Percentiles rank a stretch among this genome's conserved stretches.
phyloP scores from a whole-genome alignment of 2,888 invertebrate species.

The Diarsia rubi region DNA sequence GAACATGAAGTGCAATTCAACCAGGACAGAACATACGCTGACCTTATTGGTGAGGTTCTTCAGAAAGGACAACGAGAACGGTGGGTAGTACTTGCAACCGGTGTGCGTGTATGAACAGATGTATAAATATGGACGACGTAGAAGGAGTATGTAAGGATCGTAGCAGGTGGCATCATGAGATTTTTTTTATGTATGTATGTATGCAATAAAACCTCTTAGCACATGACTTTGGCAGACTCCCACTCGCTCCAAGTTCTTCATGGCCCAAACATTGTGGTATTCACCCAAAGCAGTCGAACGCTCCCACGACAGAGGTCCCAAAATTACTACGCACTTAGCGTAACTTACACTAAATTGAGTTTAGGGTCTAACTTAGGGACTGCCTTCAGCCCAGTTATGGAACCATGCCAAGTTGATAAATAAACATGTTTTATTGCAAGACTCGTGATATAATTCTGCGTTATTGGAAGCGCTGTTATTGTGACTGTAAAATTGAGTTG shows the following conservation, averaged over 20 bases:
- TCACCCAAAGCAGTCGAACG: constrained; percentile 46
- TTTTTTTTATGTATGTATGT: too few species aligned
- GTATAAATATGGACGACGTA: too few species aligned
- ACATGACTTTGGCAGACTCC: not conserved
- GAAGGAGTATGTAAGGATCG: too few species aligned
- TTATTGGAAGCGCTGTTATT: constrained; percentile 43
- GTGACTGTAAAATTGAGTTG: constrained; percentile 25
- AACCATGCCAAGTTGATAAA: constrained; percentile 63
- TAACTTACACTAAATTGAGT: constrained; percentile 66
- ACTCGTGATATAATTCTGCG: constrained; percentile 40
- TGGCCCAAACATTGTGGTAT: constrained; percentile 37
- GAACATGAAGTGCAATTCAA: not conserved
- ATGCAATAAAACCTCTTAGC: too few species aligned
- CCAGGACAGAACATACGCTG: too few species aligned
- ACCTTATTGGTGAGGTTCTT: too few species aligned
- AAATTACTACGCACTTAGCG: constrained; percentile 68
- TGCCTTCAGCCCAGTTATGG: constrained; percentile 48
- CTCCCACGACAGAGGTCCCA: constrained; percentile 55
- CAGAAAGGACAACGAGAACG: too few species aligned
- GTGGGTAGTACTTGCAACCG: too few species aligned
- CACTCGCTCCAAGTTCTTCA: not conserved
- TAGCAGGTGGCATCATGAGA: too few species aligned
- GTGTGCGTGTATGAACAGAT: too few species aligned
- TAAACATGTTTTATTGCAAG: constrained; percentile 57
- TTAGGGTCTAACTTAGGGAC: constrained; percentile 56